These are phyloP conservation scores for Mergus octosetaceus DNA, from an alignment of 2,797 vertebrate genomes.

Conservation along the genomic window DNA sequence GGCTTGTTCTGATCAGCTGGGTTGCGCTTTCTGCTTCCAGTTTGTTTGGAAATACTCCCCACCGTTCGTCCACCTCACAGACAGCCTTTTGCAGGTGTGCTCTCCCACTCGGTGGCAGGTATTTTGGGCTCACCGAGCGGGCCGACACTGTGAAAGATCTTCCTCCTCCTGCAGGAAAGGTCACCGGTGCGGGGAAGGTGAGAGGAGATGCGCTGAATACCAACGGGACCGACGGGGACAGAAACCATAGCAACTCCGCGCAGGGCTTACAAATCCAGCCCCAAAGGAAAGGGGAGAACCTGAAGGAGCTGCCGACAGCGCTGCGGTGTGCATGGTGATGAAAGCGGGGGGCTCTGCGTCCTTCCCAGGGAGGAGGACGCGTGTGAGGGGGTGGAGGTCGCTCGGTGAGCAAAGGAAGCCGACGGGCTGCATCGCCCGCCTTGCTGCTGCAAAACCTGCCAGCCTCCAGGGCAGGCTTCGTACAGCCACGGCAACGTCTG, in stretches of 20 bases:
- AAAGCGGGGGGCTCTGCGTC: background rate
- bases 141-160: conserved; percentile 35
- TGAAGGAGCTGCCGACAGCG: conserved; percentile 10
- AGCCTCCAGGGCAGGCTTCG: background rate
- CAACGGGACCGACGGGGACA: conserved; percentile 11
- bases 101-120: conserved; percentile 11
- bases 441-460: background rate
- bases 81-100: conserved; percentile 23
- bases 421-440: background rate
- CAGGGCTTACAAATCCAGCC: conserved; percentile 31
- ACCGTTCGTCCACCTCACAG: conserved; percentile 34
- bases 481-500: background rate
- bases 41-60: conserved; percentile 47
- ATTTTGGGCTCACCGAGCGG: conserved; percentile 20
- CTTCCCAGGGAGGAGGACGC: background rate
- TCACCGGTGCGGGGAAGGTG: conserved; percentile 52
- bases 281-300: conserved; percentile 4
- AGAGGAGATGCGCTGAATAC: conserved; percentile 23
- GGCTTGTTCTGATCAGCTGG: conserved; percentile 26
- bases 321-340: background rate
- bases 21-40: conserved; percentile 21
- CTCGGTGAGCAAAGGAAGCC: background rate
- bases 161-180: conserved; percentile 55
- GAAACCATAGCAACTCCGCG: conserved; percentile 50
- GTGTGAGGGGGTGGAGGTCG: background rate